phyloP scores from a whole-genome alignment of 35 echinoderm and acorn worm genomes.

The Anneissia japonica region DNA sequence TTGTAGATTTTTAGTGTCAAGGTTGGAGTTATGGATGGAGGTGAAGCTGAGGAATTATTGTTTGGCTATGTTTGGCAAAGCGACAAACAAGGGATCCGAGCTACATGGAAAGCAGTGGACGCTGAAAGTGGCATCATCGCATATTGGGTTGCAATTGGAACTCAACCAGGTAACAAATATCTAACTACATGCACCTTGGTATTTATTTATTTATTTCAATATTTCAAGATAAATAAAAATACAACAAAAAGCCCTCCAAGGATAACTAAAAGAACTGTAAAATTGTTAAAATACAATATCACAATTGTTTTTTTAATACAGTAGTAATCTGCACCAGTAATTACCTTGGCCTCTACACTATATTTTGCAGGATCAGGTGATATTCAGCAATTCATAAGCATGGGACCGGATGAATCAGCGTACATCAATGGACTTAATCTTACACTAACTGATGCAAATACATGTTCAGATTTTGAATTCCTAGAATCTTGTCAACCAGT shows the following conservation, averaged over 20 bases:
- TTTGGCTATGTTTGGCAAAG: constrained; percentile 35
- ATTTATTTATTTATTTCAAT: neutral
- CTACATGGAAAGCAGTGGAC: constrained; percentile 35
- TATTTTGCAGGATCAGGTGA: constrained; percentile 22
- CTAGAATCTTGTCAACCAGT: constrained; percentile 6
- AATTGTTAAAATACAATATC: too few relatives aligned
- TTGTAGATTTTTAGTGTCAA: neutral
- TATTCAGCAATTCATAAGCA: neutral
- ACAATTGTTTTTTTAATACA: too few relatives aligned
- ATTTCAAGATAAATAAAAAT: too few relatives aligned
- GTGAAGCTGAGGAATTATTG: constrained; percentile 31
- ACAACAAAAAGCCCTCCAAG: too few relatives aligned
- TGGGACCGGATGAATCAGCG: neutral
- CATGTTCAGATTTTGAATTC: constrained; percentile 9
- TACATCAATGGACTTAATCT: constrained; percentile 14
- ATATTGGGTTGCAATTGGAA: constrained; percentile 40
- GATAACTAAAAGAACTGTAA: too few relatives aligned
- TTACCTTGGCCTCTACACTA: too few relatives aligned
- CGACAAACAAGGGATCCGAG: constrained; percentile 10
- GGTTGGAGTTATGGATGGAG: constrained; percentile 13
- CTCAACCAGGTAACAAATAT: constrained; percentile 26
- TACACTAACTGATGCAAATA: constrained; percentile 5
- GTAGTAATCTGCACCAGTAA: too few relatives aligned
- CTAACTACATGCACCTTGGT: neutral
- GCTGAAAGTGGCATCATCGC: constrained; percentile 31